Conservation (phyloP, 2,113 vertebrate species). For the Pseudorectes ferrugineus region DNA sequence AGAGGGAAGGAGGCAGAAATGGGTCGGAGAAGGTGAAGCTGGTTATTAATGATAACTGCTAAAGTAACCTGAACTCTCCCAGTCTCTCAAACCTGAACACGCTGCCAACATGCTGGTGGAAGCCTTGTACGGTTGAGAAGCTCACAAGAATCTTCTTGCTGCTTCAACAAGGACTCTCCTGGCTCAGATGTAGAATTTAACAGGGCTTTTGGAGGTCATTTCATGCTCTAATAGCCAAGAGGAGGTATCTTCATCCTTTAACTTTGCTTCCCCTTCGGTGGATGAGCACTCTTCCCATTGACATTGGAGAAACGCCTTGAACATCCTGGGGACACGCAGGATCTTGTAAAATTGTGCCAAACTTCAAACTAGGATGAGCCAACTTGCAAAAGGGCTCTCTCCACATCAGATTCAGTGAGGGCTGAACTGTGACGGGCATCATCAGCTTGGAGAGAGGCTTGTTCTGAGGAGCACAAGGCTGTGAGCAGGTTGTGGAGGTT, state of each 20-base stretch:
- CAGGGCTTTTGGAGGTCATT: not conserved
- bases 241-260: not conserved
- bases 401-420: not conserved
- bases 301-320: not conserved
- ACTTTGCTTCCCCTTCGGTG: not conserved
- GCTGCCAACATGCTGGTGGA: rapidly evolving
- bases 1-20: not conserved
- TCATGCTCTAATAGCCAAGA: not conserved
- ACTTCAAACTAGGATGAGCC: not conserved
- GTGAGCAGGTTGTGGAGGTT: not conserved
- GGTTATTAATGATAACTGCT: not conserved
- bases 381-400: not conserved
- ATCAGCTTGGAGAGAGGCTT: not conserved
- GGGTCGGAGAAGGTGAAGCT: not conserved
- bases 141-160: not conserved
- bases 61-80: not conserved
- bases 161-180: not conserved
- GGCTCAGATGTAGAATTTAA: not conserved
- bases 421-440: not conserved
- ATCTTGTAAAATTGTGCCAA: not conserved
- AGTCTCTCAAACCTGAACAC: too few relatives aligned
- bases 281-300: not conserved
- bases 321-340: not conserved
- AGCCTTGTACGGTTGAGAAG: not conserved
- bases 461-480: not conserved